A percentile compares a stretch with the other conserved stretches of the same genome.
Evolutionary conservation across 2,113 vertebrate species (phyloP).

Genomic region (Microtus ochrogaster): DNA sequence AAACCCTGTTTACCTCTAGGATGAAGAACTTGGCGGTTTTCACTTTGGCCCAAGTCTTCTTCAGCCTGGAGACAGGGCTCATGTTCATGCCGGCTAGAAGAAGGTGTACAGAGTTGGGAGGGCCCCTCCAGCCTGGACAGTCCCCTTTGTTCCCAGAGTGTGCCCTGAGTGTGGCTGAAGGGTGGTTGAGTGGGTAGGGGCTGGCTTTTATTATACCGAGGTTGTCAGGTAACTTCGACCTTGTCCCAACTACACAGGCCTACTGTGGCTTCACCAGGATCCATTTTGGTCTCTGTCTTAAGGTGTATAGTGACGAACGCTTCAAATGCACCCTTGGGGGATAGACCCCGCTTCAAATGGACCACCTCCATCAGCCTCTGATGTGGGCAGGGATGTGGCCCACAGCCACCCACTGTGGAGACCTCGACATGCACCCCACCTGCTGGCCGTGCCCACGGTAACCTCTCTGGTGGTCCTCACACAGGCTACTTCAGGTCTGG

Average conservation of each 20-base stretch:
- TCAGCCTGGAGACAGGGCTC: conserved; percentile 95
- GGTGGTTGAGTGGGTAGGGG: not conserved
- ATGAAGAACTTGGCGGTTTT: conserved; percentile 98
- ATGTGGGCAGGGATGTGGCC: fast-evolving
- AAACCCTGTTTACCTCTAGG: conserved; percentile 90
- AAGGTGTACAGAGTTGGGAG: not conserved
- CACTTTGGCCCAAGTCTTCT: conserved; percentile 98
- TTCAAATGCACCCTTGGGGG: not conserved
- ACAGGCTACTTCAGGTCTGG: fast-evolving
- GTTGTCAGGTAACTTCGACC: not conserved
- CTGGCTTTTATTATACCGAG: not conserved
- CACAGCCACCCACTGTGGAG: not conserved
- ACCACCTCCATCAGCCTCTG: not conserved
- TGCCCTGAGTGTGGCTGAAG: not conserved
- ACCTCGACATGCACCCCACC: not conserved
- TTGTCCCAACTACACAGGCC: not conserved
- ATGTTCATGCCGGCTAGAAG: conserved; percentile 95
- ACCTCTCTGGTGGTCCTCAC: not conserved
- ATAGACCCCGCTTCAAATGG: not conserved
- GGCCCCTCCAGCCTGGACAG: not conserved
- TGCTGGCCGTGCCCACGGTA: fast-evolving
- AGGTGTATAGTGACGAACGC: not conserved
- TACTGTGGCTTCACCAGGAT: fast-evolving
- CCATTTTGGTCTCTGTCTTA: not conserved
- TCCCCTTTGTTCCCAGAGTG: not conserved